Evolutionary conservation across 2,113 vertebrate species (phyloP).

Genomic region (Galbula dea): DNA sequence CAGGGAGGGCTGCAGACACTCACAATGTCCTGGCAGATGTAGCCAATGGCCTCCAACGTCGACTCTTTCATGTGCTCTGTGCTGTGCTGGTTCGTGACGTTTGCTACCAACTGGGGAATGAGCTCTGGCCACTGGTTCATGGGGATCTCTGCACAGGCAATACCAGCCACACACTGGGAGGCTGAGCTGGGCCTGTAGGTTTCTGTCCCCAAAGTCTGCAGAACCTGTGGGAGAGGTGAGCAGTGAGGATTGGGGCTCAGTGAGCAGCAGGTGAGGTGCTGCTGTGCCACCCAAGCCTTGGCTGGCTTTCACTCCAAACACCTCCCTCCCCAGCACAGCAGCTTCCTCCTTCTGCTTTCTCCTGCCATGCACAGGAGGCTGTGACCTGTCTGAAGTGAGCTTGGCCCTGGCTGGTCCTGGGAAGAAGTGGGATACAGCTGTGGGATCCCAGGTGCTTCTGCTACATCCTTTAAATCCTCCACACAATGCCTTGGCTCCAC

Average conservation of each 20-base stretch:
- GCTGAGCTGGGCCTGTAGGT: conserved; percentile 96
- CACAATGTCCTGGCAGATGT: conserved; percentile 99
- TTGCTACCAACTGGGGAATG: conserved; percentile 93
- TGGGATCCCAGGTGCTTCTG: no score
- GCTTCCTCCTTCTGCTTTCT: background rate
- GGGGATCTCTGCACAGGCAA: conserved; percentile 95
- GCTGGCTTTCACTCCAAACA: no score
- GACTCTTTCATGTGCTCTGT: conserved; percentile 99
- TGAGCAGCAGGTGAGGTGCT: no score
- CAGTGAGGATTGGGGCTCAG: background rate
- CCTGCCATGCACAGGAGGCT: accelerated
- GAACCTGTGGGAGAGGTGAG: conserved; percentile 73
- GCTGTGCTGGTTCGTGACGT: conserved; percentile 93
- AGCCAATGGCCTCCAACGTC: conserved; percentile 96
- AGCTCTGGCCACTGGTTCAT: conserved; percentile 97
- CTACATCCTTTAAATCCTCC: no score
- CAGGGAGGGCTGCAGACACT: no score
- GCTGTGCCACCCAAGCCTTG: accelerated
- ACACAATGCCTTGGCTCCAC: no score
- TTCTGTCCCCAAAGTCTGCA: conserved; percentile 95
- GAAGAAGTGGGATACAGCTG: background rate
- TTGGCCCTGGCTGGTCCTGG: background rate
- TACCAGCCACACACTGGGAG: conserved; percentile 95
- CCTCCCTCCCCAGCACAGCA: no score
- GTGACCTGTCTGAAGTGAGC: background rate